Conservation (phyloP, 2,113 vertebrate genomes). For the Lamprologus tigripictilis region DNA sequence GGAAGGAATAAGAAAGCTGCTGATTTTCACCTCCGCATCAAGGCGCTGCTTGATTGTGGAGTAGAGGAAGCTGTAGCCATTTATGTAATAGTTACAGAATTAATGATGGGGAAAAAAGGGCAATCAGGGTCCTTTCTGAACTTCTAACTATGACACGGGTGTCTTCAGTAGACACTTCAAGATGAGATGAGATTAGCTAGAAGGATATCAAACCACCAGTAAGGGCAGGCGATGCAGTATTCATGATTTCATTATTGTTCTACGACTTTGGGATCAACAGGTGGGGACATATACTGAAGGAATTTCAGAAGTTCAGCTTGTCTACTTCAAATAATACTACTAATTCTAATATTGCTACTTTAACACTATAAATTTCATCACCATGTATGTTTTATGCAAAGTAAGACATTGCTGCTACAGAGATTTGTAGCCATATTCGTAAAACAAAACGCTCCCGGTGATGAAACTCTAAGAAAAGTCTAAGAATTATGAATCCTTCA, state of each 20-base stretch:
- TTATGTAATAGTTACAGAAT: background rate
- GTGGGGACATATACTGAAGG: background rate
- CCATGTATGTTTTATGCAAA: background rate
- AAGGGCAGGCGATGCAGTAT: background rate
- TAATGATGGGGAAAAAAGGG: background rate
- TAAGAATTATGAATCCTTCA: background rate
- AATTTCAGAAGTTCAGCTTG: background rate
- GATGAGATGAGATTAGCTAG: background rate
- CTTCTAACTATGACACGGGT: background rate
- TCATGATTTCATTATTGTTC: constrained; percentile 21
- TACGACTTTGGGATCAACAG: background rate
- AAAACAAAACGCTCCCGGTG: background rate
- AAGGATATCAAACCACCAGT: background rate
- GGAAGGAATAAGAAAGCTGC: background rate
- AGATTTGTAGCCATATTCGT: background rate
- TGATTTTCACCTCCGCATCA: background rate
- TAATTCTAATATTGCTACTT: background rate
- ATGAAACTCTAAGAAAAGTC: background rate
- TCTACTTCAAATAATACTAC: background rate
- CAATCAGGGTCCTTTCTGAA: background rate
- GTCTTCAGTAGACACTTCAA: background rate
- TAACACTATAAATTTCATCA: background rate
- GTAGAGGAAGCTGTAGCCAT: background rate
- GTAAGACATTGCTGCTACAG: background rate
- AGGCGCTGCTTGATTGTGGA: background rate